A percentile compares a stretch with the other conserved stretches of the same genome.
phyloP scores from a whole-genome alignment of 2,888 invertebrate genomes.

The Alsophila aescularia region DNA sequence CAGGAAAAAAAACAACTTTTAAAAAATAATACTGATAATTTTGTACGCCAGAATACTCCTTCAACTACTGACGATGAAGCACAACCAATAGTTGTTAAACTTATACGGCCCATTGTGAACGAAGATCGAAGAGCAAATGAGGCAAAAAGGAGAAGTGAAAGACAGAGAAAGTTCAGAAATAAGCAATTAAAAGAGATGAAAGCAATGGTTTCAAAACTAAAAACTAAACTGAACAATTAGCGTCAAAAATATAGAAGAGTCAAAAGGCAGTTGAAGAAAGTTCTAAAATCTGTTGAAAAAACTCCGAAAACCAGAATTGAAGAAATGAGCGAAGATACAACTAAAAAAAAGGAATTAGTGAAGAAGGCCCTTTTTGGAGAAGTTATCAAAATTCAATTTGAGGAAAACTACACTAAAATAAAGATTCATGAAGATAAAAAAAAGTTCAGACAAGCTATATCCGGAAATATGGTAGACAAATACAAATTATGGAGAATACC shows the following conservation, averaged over 20 bases:
- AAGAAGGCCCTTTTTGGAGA: constrained; percentile 32
- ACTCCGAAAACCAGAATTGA: constrained; percentile 2
- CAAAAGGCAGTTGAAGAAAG: constrained; percentile 33
- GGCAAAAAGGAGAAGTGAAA: constrained; percentile 34
- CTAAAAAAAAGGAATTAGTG: constrained; percentile 22
- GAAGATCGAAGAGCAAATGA: constrained; percentile 33
- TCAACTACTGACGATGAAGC: constrained; percentile 31
- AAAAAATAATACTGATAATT: constrained; percentile 29
- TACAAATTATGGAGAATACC: constrained; percentile 10
- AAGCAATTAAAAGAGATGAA: constrained; percentile 32
- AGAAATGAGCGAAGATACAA: constrained; percentile 25
- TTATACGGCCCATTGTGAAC: constrained; percentile 3
- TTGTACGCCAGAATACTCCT: constrained; percentile 34
- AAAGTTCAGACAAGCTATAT: constrained; percentile 20
- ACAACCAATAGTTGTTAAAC: constrained; percentile 2
- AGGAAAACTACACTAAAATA: constrained; percentile 30
- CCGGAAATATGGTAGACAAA: constrained; percentile 28
- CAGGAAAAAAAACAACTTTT: constrained; percentile 27
- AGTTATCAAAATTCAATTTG: constrained; percentile 31
- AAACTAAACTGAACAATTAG: constrained; percentile 35
- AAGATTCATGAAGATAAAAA: constrained; percentile 26
- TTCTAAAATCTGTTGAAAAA: constrained; percentile 27
- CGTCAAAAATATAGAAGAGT: constrained; percentile 35
- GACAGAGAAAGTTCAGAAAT: constrained; percentile 32
- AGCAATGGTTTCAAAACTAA: constrained; percentile 28